Conservation (phyloP, 1,140 invertebrate genomes). For the Eumaeus atala region DNA sequence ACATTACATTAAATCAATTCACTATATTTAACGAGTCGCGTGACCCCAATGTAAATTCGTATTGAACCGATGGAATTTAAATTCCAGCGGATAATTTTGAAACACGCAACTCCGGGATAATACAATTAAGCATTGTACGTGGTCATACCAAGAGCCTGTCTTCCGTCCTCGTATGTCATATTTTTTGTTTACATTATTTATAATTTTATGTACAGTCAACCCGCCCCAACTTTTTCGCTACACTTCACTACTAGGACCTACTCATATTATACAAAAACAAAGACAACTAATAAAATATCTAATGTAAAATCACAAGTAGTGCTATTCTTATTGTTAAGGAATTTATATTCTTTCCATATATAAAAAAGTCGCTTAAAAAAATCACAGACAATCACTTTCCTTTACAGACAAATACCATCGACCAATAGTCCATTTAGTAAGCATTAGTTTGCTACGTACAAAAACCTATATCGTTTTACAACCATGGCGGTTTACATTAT, state of each 20-base stretch:
- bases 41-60: conserved; percentile 55
- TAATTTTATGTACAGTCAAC: conserved; percentile 62
- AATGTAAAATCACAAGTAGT: conserved; percentile 76
- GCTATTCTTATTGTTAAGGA: conserved; percentile 75
- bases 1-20: conserved; percentile 54
- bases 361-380: conserved; percentile 76
- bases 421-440: conserved; percentile 63
- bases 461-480: conserved; percentile 75
- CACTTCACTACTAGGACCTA: conserved; percentile 45
- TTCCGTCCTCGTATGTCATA: conserved; percentile 37
- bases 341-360: conserved; percentile 68
- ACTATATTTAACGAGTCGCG: conserved; percentile 44
- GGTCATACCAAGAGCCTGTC: conserved; percentile 62
- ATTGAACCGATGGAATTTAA: conserved; percentile 37
- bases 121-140: conserved; percentile 48
- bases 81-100: conserved; percentile 34
- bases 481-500: conserved; percentile 70
- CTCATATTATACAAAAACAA: conserved; percentile 64
- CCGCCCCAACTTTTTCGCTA: conserved; percentile 44
- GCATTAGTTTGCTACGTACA: conserved; percentile 73
- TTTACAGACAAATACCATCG: conserved; percentile 73
- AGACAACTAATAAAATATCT: conserved; percentile 69
- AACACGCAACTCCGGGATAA: conserved; percentile 36
- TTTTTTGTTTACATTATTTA: conserved; percentile 47
- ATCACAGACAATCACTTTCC: conserved; percentile 76